Percentiles rank a stretch among this genome's conserved stretches.
These are phyloP conservation scores for Sipha maydis DNA, from an alignment of 2,888 invertebrate genomes.

Conservation along the genomic window DNA sequence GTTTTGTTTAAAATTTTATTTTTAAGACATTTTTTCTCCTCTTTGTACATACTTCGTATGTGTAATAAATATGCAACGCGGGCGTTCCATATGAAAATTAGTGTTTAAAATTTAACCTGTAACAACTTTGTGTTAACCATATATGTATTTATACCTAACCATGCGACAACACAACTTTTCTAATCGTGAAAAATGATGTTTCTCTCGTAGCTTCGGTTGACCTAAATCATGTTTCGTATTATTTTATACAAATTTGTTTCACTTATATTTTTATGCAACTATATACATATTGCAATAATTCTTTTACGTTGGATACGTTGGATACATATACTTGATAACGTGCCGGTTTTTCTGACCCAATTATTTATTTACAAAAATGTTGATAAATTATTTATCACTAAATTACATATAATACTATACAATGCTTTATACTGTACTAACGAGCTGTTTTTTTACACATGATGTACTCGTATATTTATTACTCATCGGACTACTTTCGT, in stretches of 20 bases:
- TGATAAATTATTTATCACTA: background rate
- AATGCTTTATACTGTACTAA: background rate
- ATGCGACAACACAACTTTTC: background rate
- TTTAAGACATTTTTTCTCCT: background rate
- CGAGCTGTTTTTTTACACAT: background rate
- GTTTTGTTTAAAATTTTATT: too few species aligned
- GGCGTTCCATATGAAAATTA: background rate
- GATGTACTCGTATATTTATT: background rate
- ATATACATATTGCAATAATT: background rate
- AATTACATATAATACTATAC: background rate
- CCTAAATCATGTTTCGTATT: background rate
- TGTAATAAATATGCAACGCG: background rate
- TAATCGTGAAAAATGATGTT: background rate
- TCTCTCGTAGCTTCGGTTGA: background rate
- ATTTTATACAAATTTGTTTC: background rate
- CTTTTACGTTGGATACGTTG: background rate
- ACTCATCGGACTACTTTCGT: background rate
- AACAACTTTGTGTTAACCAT: background rate
- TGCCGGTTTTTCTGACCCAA: background rate
- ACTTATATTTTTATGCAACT: background rate
- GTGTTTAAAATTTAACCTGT: background rate
- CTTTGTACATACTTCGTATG: background rate
- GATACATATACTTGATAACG: background rate
- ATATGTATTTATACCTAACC: background rate
- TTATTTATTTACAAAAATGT: background rate